Evolutionary conservation across 2,888 invertebrate species (phyloP).

Genomic region (Apamea epomidion): DNA sequence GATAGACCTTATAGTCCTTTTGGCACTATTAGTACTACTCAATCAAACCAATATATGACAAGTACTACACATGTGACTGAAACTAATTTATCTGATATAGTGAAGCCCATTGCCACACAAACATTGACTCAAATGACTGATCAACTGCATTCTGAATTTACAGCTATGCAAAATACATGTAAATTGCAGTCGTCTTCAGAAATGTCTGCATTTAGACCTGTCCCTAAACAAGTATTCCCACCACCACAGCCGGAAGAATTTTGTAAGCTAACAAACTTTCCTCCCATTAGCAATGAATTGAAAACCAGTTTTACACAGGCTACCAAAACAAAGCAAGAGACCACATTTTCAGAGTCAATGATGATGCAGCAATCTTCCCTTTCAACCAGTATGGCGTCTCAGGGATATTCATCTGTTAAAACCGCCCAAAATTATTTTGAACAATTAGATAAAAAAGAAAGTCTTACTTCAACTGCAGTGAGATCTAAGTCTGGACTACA

Average conservation of each 20-base stretch:
- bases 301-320: constrained; percentile 80
- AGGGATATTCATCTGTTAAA: constrained; percentile 82
- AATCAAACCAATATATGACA: constrained; percentile 77
- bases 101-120: constrained; percentile 82
- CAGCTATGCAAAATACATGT: constrained; percentile 83
- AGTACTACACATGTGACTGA: constrained; percentile 70
- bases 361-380: constrained; percentile 76
- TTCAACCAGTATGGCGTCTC: constrained; percentile 74
- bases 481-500: constrained; percentile 90
- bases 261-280: constrained; percentile 78
- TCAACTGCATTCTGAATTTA: constrained; percentile 77
- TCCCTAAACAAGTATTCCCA: constrained; percentile 85
- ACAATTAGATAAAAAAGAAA: constrained; percentile 84
- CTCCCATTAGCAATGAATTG: constrained; percentile 82
- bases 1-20: constrained; percentile 91
- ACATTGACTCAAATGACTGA: constrained; percentile 76
- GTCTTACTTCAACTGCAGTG: constrained; percentile 78
- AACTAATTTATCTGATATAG: constrained; percentile 78
- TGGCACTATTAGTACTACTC: constrained; percentile 84
- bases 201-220: constrained; percentile 87
- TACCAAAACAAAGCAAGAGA: constrained; percentile 76
- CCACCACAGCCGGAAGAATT: constrained; percentile 82
- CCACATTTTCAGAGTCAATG: constrained; percentile 77
- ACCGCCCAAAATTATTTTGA: constrained; percentile 85
- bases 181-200: constrained; percentile 84